Base-by-base conservation (phyloP, 2,113 vertebrate genomes). In the Atlantisia rogersi region DNA sequence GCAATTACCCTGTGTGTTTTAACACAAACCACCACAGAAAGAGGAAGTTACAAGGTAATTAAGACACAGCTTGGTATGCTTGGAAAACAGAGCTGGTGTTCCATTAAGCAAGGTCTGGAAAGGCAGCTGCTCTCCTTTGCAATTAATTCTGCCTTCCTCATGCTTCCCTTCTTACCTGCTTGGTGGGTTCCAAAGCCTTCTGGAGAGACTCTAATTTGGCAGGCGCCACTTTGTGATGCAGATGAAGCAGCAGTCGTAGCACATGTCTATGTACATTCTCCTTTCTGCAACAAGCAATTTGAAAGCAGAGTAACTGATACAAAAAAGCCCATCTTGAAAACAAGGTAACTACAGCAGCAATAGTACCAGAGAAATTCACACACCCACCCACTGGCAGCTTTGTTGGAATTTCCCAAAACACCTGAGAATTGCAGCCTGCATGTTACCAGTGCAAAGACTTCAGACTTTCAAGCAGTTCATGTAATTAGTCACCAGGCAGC, bases 261-360 rank as follows among this genome's bases (percentile, higher is more conserved):
- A 98, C 94, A 12, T 99, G 99, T 56, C 99, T 98, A 67, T 99
- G 99, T 19, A 99, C 99, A 0, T 99, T 99, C 97, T 99, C 99
- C 97, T 99, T 99, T 95, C 99, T 99, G 98, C 22, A 89, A 97
- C 31, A 87, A 78, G 53, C 52, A 18, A 44, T 56, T 70, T 42
- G 32, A 42, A 53, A 81, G 50, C 32, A 68, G 40, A 60, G 53
- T 22, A 65, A 91, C 46, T 8, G 5, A 55, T 11, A n/a, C 4
- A 62, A 82, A 70, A 44, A 44, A 17, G 15, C 35, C 32, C 26
- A 59, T 1, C 62, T 6, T 15, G 13, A 90, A 20, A 90, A 62
- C 13, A 64, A 39, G 42, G 19, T 77, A 70, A 18, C 52, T 71
- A 32, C 55, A 82, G 42, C 44, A 69, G 46, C 44, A 68, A 48